These are phyloP conservation scores for Podarcis siculus DNA, from an alignment of 2,797 vertebrate species.

Conservation along the genomic window DNA sequence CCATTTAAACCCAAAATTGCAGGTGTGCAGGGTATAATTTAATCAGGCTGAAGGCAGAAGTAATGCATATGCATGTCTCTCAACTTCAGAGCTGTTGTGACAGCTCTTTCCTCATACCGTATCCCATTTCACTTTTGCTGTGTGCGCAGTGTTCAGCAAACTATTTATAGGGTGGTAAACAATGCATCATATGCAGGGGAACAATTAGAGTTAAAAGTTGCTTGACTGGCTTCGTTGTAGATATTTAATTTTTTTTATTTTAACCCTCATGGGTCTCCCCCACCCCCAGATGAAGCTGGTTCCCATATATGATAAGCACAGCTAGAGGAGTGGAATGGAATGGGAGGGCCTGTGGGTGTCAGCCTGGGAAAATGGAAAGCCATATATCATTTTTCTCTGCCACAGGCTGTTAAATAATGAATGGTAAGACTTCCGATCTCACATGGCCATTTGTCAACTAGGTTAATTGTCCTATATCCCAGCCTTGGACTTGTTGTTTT, in stretches of 20 bases:
- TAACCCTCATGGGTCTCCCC: background rate
- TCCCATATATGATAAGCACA: background rate
- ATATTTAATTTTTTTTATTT: background rate
- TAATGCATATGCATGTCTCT: constrained; percentile 36
- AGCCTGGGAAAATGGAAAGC: background rate
- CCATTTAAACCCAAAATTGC: constrained; percentile 32
- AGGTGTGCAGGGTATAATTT: constrained; percentile 68
- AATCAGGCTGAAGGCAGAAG: constrained; percentile 55
- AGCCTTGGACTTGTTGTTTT: no score
- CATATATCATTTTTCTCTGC: background rate
- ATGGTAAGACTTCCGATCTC: background rate
- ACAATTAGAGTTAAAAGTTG: constrained; percentile 26
- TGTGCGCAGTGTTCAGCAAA: background rate
- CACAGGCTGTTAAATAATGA: background rate
- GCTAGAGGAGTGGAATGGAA: background rate
- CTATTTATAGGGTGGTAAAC: constrained; percentile 41
- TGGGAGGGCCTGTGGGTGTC: background rate
- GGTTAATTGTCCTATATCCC: background rate
- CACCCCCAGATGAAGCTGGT: background rate
- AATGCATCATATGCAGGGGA: constrained; percentile 19
- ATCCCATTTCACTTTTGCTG: constrained; percentile 30
- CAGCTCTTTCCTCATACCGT: constrained; percentile 28
- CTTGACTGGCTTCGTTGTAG: constrained; percentile 9
- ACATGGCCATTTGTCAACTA: background rate
- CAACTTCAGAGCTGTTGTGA: constrained; percentile 34